Conservation (phyloP, 2,888 invertebrate species). For the Phortica okadai region DNA sequence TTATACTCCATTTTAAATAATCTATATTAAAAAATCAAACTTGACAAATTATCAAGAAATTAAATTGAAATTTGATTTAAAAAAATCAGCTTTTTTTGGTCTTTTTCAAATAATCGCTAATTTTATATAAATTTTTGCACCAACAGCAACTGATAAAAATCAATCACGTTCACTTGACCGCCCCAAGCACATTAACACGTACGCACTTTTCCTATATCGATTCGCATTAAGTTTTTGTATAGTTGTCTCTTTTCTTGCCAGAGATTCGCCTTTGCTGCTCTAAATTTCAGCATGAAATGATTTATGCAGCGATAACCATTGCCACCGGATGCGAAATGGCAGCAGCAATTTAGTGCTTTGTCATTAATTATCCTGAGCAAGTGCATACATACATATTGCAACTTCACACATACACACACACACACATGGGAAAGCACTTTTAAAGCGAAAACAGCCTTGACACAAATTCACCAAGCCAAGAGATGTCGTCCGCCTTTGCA, state of each 20-base stretch:
- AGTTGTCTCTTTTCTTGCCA: background rate
- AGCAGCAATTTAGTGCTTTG: conserved; percentile 17
- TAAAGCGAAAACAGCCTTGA: conserved; percentile 56
- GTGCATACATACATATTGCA: background rate
- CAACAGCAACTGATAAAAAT: background rate
- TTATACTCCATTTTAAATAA: too few species aligned
- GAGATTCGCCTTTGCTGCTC: background rate
- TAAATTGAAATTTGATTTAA: too few species aligned
- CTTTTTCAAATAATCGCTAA: too few species aligned
- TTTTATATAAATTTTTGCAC: background rate
- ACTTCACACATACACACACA: background rate
- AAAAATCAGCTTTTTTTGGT: too few species aligned
- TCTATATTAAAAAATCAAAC: too few species aligned
- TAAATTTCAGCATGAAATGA: background rate
- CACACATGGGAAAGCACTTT: background rate
- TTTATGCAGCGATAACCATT: conserved; percentile 10
- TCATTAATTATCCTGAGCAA: conserved; percentile 19
- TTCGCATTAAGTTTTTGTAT: background rate
- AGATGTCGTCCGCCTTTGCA: conserved; percentile 34
- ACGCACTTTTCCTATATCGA: conserved; percentile 13
- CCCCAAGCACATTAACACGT: conserved; percentile 4
- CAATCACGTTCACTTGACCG: background rate
- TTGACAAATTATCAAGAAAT: too few species aligned
- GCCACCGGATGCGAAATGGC: conserved; percentile 14
- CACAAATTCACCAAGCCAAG: conserved; percentile 57